These are phyloP conservation scores for Bombyx mandarina DNA, from an alignment of 1,140 invertebrate species.

Conservation along the genomic window DNA sequence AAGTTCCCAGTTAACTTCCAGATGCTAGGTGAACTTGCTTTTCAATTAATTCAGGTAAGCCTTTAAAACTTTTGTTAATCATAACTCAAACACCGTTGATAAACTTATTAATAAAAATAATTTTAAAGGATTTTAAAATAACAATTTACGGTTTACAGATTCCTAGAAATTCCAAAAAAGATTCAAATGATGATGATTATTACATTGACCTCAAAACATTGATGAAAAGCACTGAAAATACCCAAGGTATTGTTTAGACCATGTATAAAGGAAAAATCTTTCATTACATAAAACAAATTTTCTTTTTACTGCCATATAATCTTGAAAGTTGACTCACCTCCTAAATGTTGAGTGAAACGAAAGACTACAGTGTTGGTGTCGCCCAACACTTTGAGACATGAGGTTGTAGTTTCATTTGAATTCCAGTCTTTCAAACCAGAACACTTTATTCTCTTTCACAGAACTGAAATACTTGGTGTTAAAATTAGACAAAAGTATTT, in stretches of 20 bases:
- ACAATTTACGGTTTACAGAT: constrained; percentile 5
- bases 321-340: too few species aligned
- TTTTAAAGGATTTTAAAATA: neutral
- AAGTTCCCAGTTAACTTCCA: constrained; percentile 49
- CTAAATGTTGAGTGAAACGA: too few species aligned
- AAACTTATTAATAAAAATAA: neutral
- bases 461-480: too few species aligned
- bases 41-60: constrained; percentile 27
- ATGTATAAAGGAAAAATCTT: neutral
- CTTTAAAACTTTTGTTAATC: neutral
- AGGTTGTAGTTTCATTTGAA: too few species aligned
- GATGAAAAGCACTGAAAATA: constrained; percentile 21
- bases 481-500: too few species aligned
- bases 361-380: too few species aligned
- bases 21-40: constrained; percentile 43
- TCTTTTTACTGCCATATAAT: neutral
- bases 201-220: constrained; percentile 37
- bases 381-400: too few species aligned
- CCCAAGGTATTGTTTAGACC: constrained; percentile 26
- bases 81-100: neutral
- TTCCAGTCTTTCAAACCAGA: too few species aligned
- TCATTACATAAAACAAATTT: constrained; percentile 1
- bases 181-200: constrained; percentile 20
- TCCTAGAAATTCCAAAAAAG: constrained; percentile 10
- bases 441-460: too few species aligned